These are phyloP conservation scores for Etheostoma perlongum DNA, from an alignment of 2,797 vertebrate genomes.

Conservation along the genomic window DNA sequence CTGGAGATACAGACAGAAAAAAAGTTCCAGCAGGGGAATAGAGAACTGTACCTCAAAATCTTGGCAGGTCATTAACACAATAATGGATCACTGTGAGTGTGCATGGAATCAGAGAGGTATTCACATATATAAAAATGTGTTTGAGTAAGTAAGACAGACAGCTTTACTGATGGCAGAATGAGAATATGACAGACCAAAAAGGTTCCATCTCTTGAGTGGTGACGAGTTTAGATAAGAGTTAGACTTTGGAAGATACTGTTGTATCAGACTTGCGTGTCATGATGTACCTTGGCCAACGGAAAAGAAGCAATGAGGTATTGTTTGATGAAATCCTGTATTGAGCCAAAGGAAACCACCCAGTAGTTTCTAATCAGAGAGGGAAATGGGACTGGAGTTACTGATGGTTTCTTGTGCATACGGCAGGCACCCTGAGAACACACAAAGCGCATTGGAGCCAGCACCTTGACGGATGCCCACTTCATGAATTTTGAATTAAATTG, in stretches of 20 bases:
- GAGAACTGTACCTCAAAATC: conserved; percentile 47
- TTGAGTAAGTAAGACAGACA: conserved; percentile 26
- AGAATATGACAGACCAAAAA: conserved; percentile 29
- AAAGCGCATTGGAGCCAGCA: conserved; percentile 70
- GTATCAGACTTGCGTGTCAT: conserved; percentile 26
- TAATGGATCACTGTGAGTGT: conserved; percentile 42
- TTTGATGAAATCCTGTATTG: conserved; percentile 65
- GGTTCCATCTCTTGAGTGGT: conserved; percentile 10
- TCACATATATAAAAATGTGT: conserved; percentile 8
- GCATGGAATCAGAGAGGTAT: conserved; percentile 21
- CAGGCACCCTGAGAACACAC: conserved; percentile 69
- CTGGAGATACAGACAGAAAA: conserved; percentile 39
- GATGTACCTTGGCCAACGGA: conserved; percentile 29
- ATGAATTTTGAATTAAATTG: conserved; percentile 87
- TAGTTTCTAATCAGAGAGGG: conserved; percentile 77
- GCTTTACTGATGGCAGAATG: conserved; percentile 27
- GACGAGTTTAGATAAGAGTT: conserved; percentile 20
- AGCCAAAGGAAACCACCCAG: conserved; percentile 68
- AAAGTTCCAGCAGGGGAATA: conserved; percentile 22
- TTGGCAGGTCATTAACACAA: conserved; percentile 51
- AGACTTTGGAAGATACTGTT: conserved; percentile 32
- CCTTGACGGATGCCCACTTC: conserved; percentile 83
- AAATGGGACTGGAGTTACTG: conserved; percentile 74
- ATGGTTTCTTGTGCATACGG: conserved; percentile 64
- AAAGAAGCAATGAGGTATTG: conserved; percentile 43